These are phyloP conservation scores for Empis stercorea DNA, from an alignment of 2,888 invertebrate species.

Conservation along the genomic window DNA sequence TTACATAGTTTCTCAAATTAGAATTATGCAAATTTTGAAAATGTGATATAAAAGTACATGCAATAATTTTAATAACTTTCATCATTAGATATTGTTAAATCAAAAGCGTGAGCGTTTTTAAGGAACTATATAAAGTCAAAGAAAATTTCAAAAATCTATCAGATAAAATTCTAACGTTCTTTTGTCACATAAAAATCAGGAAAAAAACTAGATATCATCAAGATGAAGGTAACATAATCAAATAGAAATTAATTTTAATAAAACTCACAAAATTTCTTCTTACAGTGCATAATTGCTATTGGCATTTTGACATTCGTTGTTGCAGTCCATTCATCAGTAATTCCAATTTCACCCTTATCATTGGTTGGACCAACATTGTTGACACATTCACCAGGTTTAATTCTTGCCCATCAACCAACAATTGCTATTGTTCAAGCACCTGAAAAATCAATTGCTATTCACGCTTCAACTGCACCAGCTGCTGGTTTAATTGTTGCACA, in stretches of 20 bases:
- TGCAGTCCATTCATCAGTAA: conserved; percentile 26
- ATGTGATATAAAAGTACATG: too few species aligned
- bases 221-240: conserved; percentile 36
- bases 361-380: conserved; percentile 10
- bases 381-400: conserved; percentile 15
- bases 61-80: too few species aligned
- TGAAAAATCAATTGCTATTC: conserved; percentile 4
- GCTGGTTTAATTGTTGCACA: conserved; percentile 15
- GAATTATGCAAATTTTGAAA: too few species aligned
- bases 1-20: too few species aligned
- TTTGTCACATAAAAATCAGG: neutral
- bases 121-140: too few species aligned
- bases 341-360: conserved; percentile 20
- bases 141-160: too few species aligned
- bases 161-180: too few species aligned
- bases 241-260: too few species aligned
- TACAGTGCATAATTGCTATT: conserved; percentile 15
- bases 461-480: conserved; percentile 16
- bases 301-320: conserved; percentile 33
- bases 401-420: conserved; percentile 18
- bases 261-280: too few species aligned
- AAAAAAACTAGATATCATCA: conserved; percentile 15
- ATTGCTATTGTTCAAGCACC: conserved; percentile 16
- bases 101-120: too few species aligned
- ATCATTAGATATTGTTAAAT: too few species aligned